A percentile compares a stretch with the other conserved stretches of the same genome.
Evolutionary conservation across 2,888 invertebrate species (phyloP).

Genomic region (Nudaria mundana): DNA sequence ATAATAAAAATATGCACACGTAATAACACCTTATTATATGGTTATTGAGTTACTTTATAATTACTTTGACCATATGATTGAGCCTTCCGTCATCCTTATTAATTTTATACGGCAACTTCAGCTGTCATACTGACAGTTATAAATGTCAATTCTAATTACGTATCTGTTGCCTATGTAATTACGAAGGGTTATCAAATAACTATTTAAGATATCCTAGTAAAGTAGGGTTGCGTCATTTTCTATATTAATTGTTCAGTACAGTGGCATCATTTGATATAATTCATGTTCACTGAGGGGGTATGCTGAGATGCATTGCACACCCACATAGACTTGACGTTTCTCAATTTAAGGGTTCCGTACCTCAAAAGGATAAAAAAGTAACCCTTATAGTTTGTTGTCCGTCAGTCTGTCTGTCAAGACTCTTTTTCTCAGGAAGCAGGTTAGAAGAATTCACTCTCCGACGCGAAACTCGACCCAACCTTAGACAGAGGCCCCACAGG

Average conservation of each 20-base stretch:
- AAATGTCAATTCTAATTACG: constrained; percentile 41
- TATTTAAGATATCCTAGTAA: constrained; percentile 60
- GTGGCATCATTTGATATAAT: too few species aligned
- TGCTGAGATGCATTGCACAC: too few species aligned
- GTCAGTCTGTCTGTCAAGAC: too few species aligned
- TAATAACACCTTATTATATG: constrained; percentile 17
- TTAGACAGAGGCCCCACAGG: too few species aligned
- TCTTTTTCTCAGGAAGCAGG: too few species aligned
- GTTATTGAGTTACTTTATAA: constrained; percentile 23
- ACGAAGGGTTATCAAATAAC: constrained; percentile 52
- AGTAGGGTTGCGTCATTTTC: not conserved
- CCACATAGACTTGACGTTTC: too few species aligned
- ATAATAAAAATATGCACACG: constrained; percentile 11
- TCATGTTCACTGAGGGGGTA: too few species aligned
- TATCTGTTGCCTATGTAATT: constrained; percentile 27
- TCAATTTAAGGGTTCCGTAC: too few species aligned
- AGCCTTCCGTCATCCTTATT: constrained; percentile 6
- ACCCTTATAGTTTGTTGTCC: too few species aligned
- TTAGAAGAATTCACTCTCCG: too few species aligned
- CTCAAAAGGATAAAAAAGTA: too few species aligned
- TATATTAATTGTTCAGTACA: not conserved
- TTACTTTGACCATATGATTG: constrained; percentile 12
- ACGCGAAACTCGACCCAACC: too few species aligned
- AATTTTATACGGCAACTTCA: constrained; percentile 26
- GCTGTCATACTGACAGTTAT: constrained; percentile 43